These are phyloP conservation scores for Magallana angulata DNA, from an alignment of 1,140 invertebrate genomes.

Conservation along the genomic window DNA sequence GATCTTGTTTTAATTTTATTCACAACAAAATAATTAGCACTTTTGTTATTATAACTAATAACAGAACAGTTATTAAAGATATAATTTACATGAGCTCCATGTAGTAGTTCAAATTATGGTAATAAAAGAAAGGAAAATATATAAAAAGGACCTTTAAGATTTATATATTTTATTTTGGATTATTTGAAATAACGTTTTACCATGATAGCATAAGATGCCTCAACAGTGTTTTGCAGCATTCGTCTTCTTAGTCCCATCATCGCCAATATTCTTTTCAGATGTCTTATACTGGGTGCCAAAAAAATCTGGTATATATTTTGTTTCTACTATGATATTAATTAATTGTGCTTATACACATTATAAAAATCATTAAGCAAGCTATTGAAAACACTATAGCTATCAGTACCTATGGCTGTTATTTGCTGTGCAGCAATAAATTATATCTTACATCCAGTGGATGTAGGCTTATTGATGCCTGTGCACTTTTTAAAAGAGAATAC, in stretches of 20 bases:
- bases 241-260: background rate
- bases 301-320: background rate
- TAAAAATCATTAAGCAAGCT: no score
- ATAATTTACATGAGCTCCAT: conserved; percentile 6
- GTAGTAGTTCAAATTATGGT: conserved; percentile 5
- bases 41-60: background rate
- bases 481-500: background rate
- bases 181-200: background rate
- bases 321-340: no score
- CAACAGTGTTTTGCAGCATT: conserved; percentile 5
- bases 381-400: no score
- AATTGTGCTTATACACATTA: no score
- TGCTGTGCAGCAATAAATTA: no score
- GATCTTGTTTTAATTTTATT: no score
- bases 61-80: conserved; percentile 6
- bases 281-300: background rate
- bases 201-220: conserved; percentile 5
- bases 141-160: background rate
- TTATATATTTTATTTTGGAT: background rate
- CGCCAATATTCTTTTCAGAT: background rate
- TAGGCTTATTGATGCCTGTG: no score
- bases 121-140: background rate
- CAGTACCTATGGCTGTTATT: no score
- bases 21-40: no score
- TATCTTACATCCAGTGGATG: no score